A percentile compares a stretch with the other conserved stretches of the same genome.
phyloP scores from a whole-genome alignment of 2,113 vertebrate species.

The Salvelinus fontinalis region DNA sequence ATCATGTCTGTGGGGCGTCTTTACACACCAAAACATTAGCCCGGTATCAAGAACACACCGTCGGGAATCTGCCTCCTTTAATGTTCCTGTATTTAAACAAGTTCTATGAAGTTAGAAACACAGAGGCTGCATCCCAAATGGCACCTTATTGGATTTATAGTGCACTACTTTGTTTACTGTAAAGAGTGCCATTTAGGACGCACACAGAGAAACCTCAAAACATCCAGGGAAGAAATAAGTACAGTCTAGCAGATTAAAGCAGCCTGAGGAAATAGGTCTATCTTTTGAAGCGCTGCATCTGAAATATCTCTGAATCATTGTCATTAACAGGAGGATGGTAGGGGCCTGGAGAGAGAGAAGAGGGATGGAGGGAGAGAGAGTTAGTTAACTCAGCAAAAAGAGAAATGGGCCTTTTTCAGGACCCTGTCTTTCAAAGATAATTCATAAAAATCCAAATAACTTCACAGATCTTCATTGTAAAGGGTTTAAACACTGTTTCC shows the following conservation, averaged over 20 bases:
- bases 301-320: slow-evolving; percentile 2
- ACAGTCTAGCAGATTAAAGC: too few species aligned
- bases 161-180: too few species aligned
- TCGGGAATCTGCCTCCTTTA: neutral
- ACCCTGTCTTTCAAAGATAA: too few species aligned
- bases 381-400: too few species aligned
- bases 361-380: neutral
- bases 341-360: neutral
- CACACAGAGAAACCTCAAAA: too few species aligned
- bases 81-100: slow-evolving; percentile 18
- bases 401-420: too few species aligned
- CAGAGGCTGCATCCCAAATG: neutral
- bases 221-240: too few species aligned
- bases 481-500: too few species aligned
- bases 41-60: slow-evolving; percentile 8
- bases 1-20: slow-evolving; percentile 4
- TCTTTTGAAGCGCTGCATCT: slow-evolving; percentile 24
- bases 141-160: neutral
- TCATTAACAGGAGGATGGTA: neutral
- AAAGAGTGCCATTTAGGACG: too few species aligned
- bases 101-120: neutral
- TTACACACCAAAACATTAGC: neutral
- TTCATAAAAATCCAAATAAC: too few species aligned
- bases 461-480: too few species aligned
- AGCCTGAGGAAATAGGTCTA: neutral